phyloP scores from a whole-genome alignment of 1,140 invertebrate genomes.

The Melitaea cinxia region DNA sequence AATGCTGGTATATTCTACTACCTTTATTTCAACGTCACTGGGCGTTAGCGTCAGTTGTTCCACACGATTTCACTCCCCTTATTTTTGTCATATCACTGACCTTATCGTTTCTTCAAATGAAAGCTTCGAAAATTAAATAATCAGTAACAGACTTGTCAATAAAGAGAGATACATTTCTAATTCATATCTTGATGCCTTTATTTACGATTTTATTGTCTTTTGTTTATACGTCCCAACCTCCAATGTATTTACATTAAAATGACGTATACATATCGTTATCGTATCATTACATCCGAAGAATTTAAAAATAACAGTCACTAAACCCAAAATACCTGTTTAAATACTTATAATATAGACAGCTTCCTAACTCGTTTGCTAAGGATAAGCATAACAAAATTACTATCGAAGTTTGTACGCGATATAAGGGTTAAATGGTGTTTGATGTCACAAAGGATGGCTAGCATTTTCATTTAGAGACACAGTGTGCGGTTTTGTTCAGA shows the following conservation, averaged over 20 bases:
- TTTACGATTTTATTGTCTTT: too few species aligned
- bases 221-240: too few species aligned
- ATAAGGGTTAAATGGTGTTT: constrained; percentile 29
- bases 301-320: neutral
- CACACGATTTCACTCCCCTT: too few species aligned
- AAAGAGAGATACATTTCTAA: too few species aligned
- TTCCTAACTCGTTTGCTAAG: constrained; percentile 15
- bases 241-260: neutral
- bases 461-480: constrained; percentile 28
- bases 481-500: constrained; percentile 28
- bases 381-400: constrained; percentile 24
- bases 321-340: neutral
- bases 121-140: too few species aligned
- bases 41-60: too few species aligned
- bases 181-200: too few species aligned
- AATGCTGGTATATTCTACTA: too few species aligned
- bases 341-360: constrained; percentile 11
- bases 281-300: neutral
- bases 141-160: too few species aligned
- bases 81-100: too few species aligned
- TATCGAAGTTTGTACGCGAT: constrained; percentile 25
- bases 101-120: too few species aligned
- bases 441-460: constrained; percentile 29
- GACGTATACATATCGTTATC: neutral
- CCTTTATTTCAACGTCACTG: too few species aligned